Evolutionary conservation across 2,797 vertebrate genomes (phyloP).

Genomic region (Galagoides demidoff): DNA sequence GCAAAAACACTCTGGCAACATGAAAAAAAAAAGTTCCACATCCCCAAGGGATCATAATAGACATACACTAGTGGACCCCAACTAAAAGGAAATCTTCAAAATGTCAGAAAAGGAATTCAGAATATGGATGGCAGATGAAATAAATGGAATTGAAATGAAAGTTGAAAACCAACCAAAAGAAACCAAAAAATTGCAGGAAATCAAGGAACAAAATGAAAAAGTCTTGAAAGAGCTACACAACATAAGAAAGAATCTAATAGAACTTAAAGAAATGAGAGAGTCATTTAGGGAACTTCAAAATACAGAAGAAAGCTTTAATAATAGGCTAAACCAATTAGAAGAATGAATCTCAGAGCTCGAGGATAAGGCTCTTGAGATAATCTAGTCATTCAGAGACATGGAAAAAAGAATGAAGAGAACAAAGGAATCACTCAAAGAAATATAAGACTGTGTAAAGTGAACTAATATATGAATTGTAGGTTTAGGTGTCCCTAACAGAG

Average conservation of each 20-base stretch:
- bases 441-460: neutral
- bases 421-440: neutral
- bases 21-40: neutral
- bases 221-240: neutral
- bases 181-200: neutral
- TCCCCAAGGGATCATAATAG: neutral
- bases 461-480: neutral
- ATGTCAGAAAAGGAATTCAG: neutral
- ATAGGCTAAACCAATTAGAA: neutral
- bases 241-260: neutral
- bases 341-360: neutral
- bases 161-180: neutral
- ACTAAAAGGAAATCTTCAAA: neutral
- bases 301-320: neutral
- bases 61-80: neutral
- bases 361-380: neutral
- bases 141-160: neutral
- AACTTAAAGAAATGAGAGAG: neutral
- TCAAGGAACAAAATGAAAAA: neutral
- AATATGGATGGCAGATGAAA: neutral
- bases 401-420: neutral
- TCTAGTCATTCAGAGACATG: neutral
- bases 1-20: neutral
- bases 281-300: neutral
- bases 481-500: neutral